Conservation (phyloP, 2,888 invertebrate genomes). For the Arenicola marina region DNA sequence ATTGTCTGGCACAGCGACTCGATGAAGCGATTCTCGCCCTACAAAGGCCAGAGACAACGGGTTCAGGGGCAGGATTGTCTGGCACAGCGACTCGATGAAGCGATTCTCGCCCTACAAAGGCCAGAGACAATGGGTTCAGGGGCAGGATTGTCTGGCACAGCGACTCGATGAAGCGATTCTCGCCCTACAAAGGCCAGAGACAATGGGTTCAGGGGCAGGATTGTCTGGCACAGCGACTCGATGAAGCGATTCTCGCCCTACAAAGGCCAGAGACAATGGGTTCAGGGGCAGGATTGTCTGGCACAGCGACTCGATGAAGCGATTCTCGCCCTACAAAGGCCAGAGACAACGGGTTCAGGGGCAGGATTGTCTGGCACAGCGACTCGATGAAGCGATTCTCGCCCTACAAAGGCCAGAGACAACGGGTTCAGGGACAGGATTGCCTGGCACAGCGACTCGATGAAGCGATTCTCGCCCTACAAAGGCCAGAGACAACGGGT, state of each 20-base stretch:
- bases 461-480: constrained; percentile 61
- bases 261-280: neutral
- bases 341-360: neutral
- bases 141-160: constrained; percentile 61
- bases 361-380: constrained; percentile 60
- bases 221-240: constrained; percentile 60
- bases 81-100: constrained; percentile 60
- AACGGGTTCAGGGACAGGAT: too few species aligned
- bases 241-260: constrained; percentile 62
- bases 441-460: constrained; percentile 61
- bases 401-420: constrained; percentile 40
- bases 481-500: constrained; percentile 20
- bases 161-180: constrained; percentile 61
- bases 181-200: constrained; percentile 44
- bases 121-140: neutral
- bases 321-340: constrained; percentile 56
- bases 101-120: constrained; percentile 57
- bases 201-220: too few species aligned
- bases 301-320: constrained; percentile 60
- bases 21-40: constrained; percentile 62
- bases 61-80: too few species aligned
- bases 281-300: too few species aligned
- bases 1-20: constrained; percentile 61
- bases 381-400: constrained; percentile 62
- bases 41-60: neutral